phyloP scores from a whole-genome alignment of 1,140 invertebrate genomes.

The Probaryconus sp. region DNA sequence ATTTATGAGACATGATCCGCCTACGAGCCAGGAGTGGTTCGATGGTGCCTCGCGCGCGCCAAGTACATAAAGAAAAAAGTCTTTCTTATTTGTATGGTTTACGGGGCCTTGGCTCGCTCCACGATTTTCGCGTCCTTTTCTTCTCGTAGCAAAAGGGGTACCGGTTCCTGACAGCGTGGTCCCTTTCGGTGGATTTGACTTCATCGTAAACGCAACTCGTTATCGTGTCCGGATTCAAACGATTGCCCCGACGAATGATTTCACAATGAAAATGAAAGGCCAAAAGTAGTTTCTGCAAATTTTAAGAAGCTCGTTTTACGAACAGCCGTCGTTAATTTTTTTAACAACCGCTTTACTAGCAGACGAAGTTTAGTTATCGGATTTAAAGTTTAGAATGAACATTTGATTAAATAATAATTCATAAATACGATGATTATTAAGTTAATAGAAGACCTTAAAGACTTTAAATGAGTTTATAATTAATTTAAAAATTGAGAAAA shows the following conservation, averaged over 20 bases:
- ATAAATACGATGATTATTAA: no score
- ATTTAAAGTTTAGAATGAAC: no score
- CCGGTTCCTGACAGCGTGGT: conserved; percentile 34
- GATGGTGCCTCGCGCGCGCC: conserved; percentile 25
- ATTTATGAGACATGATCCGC: conserved; percentile 74
- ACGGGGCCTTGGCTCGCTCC: conserved; percentile 29
- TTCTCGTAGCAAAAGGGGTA: conserved; percentile 12
- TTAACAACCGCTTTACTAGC: no score
- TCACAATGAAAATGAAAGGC: conserved; percentile 17
- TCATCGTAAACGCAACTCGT: conserved; percentile 27
- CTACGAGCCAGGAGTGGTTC: conserved; percentile 63
- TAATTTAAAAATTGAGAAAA: no score
- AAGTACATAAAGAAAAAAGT: conserved; percentile 32
- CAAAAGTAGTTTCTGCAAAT: not conserved
- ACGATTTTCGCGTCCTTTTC: conserved; percentile 50
- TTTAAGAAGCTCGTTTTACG: not conserved
- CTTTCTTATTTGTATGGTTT: conserved; percentile 38
- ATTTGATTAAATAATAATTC: no score
- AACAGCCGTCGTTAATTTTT: not conserved
- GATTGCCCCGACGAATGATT: not conserved
- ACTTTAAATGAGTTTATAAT: no score
- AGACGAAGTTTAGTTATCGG: no score
- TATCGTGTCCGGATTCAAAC: conserved; percentile 23
- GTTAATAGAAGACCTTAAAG: no score
- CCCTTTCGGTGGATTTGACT: conserved; percentile 17